A percentile compares a stretch with the other conserved stretches of the same genome.
Evolutionary conservation across 2,888 invertebrate species (phyloP).

Genomic region (Criorhina ranunculi): DNA sequence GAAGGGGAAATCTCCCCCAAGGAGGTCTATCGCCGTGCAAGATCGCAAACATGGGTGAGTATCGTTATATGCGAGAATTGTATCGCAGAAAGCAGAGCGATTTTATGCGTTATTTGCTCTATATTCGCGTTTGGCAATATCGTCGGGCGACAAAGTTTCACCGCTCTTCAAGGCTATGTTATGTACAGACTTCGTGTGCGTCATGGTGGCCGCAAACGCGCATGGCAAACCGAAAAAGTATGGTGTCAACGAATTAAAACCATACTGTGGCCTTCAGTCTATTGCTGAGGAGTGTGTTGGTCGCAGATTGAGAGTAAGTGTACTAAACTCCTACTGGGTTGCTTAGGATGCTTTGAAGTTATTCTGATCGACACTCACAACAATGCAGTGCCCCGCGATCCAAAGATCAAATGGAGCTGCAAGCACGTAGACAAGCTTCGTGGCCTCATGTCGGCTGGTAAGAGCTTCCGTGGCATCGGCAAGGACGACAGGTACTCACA

Average conservation of each 20-base stretch:
- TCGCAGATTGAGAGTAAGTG: constrained; percentile 96
- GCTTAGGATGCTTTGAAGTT: constrained; percentile 98
- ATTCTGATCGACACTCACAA: constrained; percentile 91
- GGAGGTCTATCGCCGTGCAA: constrained; percentile 86
- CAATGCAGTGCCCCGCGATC: constrained; percentile 95
- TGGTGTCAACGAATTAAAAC: constrained; percentile 99
- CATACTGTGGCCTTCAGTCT: constrained; percentile 96
- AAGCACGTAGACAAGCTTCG: constrained; percentile 98
- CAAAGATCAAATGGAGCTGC: constrained; percentile 99
- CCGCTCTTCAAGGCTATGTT: constrained; percentile 96
- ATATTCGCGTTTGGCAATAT: constrained; percentile 99
- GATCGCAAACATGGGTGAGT: constrained; percentile 95
- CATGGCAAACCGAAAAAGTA: constrained; percentile 99
- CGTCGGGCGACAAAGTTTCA: constrained; percentile 98
- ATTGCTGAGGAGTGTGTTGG: constrained; percentile 99
- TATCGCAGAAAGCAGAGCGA: constrained; percentile 99
- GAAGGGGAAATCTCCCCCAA: too few species aligned
- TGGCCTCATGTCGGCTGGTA: constrained; percentile 98
- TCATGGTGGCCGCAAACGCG: constrained; percentile 99
- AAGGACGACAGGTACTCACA: constrained; percentile 97
- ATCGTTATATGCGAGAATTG: constrained; percentile 99
- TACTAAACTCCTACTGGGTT: constrained; percentile 99
- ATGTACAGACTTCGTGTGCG: constrained; percentile 99
- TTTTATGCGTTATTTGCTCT: constrained; percentile 98
- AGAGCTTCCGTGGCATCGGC: constrained; percentile 97